Base-by-base conservation (phyloP, 2,797 vertebrate species). In the Anguilla marmorata region DNA sequence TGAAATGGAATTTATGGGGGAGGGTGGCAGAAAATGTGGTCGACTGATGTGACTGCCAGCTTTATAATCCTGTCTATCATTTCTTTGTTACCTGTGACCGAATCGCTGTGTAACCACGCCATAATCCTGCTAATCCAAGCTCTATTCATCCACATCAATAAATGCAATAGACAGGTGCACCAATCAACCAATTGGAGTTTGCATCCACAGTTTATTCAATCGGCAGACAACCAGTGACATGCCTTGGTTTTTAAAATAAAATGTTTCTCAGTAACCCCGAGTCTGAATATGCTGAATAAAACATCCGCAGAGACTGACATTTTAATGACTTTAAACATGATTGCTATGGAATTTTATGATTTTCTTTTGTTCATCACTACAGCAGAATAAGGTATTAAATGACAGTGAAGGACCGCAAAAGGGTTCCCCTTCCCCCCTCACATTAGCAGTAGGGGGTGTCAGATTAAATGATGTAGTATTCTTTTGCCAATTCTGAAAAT, bases 401-500 rank as follows among this genome's bases (percentile, higher is more conserved):
- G 85, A 58, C 85, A 89, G n/a, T n/a, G 85, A 89, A 88, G 74
- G 56, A 76, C 33, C 87, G 86, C 80, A 89, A 90, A 91, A 90
- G 90, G 90, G 90, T 41, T 66, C 30, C 16, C 63, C 37, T 30
- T 0, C 12, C 12, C 2, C 54, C 19, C 60, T 83, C 33, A 48
- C 85, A 30, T 72, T 85, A 45, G 3, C 19, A 24, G 60, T 12
- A 0, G 27, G 54, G 88, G 89, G 41, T 89, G 89, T 91, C 89
- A 74, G 41, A 60, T 84, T 87, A 90, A 91, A 92, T 90, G 87
- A 84, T 84, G 45, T 27, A 27, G 21, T 3, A 3, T 16, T 16
- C 69, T 19, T 30, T 12, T 85, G 91, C 90, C 79, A 87, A 87
- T 89, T 90, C 90, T 90, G 91, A 92, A 92, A 92, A 91, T 90